These are phyloP conservation scores for Catajapyx aquilonaris DNA, from an alignment of 1,140 invertebrate species.

Conservation along the genomic window DNA sequence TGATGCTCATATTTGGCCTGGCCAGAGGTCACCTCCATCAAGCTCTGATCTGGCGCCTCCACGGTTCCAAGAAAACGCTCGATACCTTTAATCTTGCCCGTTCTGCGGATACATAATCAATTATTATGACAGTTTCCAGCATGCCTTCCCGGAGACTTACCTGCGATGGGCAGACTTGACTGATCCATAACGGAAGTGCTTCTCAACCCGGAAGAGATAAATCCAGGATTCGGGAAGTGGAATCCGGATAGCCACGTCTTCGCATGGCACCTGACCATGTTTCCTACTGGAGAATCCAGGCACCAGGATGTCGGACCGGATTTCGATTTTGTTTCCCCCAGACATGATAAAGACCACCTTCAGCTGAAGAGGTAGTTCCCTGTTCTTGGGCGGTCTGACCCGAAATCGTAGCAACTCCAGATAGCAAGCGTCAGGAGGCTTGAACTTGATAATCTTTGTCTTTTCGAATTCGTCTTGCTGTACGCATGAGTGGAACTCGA, in stretches of 20 bases:
- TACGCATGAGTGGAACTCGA: conserved; percentile 88
- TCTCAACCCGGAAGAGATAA: conserved; percentile 94
- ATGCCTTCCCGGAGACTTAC: no score
- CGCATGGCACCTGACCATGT: conserved; percentile 85
- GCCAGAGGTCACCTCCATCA: conserved; percentile 94
- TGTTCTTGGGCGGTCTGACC: conserved; percentile 82
- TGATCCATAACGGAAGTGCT: conserved; percentile 96
- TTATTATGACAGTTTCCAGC: no score
- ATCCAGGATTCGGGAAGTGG: conserved; percentile 99
- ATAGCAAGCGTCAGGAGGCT: conserved; percentile 95
- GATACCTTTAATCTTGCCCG: conserved; percentile 81
- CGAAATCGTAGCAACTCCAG: conserved; percentile 94
- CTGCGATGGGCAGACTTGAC: conserved; percentile 86
- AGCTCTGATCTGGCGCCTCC: conserved; percentile 69
- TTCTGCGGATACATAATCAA: conserved; percentile 26
- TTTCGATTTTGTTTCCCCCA: conserved; percentile 76
- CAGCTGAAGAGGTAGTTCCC: conserved; percentile 88
- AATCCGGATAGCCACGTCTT: conserved; percentile 91
- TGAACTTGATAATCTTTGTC: conserved; percentile 84
- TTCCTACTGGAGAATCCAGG: conserved; percentile 90
- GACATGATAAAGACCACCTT: conserved; percentile 68
- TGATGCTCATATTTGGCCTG: conserved; percentile 99
- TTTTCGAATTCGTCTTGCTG: conserved; percentile 79
- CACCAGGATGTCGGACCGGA: conserved; percentile 81
- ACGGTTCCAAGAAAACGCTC: conserved; percentile 83